These are phyloP conservation scores for Drosophila funebris DNA, from an alignment of 1,140 invertebrate genomes.

Conservation along the genomic window DNA sequence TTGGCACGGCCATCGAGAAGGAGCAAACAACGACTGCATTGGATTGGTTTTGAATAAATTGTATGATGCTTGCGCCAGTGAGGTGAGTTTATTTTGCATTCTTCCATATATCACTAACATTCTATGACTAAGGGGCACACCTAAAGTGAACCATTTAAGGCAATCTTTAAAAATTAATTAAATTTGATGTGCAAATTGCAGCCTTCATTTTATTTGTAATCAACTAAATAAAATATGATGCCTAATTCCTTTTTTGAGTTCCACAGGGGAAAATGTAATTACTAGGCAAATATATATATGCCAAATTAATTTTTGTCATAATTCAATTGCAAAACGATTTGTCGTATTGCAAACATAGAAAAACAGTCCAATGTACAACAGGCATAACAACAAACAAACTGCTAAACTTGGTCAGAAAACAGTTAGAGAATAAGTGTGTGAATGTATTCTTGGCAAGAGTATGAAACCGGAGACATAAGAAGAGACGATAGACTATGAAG, in stretches of 20 bases:
- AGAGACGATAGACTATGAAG: neutral
- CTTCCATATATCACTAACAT: neutral
- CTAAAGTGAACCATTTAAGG: neutral
- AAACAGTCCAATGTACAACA: conserved; percentile 6
- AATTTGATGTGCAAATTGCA: neutral
- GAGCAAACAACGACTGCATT: conserved; percentile 26
- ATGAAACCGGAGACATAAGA: neutral
- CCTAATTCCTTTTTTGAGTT: neutral
- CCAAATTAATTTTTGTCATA: conserved; percentile 45
- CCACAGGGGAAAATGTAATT: conserved; percentile 57
- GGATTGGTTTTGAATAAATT: conserved; percentile 60
- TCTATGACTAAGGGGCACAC: neutral
- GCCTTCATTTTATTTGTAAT: neutral
- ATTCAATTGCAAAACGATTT: conserved; percentile 62
- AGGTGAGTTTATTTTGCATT: conserved; percentile 56
- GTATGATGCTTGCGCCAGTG: conserved; percentile 66
- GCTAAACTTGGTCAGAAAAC: conserved; percentile 49
- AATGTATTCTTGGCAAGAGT: conserved; percentile 23
- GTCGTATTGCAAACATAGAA: conserved; percentile 28
- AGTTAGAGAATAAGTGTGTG: conserved; percentile 43
- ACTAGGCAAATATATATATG: conserved; percentile 15
- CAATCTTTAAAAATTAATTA: neutral
- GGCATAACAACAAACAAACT: conserved; percentile 25
- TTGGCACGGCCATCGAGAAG: conserved; percentile 1
- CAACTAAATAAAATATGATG: no score